phyloP scores from a whole-genome alignment of 2,113 vertebrate species.

The Tetrao urogallus region DNA sequence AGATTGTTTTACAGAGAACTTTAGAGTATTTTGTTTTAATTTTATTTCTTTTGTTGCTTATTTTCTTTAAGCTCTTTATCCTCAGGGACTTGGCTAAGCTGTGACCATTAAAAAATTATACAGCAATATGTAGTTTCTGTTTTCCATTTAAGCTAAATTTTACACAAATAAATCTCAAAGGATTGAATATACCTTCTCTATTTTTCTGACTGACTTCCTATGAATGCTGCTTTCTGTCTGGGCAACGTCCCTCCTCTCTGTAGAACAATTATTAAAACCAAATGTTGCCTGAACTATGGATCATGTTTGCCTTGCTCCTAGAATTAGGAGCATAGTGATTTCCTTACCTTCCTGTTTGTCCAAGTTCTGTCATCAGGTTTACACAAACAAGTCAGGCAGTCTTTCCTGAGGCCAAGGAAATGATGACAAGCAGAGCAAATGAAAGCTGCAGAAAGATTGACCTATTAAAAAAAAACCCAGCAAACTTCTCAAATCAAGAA shows the following conservation, averaged over 20 bases:
- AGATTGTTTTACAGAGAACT: not conserved
- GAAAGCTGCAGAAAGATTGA: not conserved
- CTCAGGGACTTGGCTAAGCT: constrained; percentile 5
- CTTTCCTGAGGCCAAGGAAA: not conserved
- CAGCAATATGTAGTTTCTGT: constrained; percentile 40
- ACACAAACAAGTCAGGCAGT: constrained; percentile 20
- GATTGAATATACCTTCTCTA: constrained; percentile 42
- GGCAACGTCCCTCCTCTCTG: not conserved
- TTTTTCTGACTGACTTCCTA: not conserved
- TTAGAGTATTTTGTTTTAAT: constrained; percentile 24
- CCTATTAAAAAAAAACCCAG: not conserved
- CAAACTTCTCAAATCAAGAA: not conserved
- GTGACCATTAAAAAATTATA: constrained; percentile 34
- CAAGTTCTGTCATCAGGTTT: constrained; percentile 40
- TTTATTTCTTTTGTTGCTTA: constrained; percentile 43
- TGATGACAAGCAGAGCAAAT: not conserved
- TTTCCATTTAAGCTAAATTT: constrained; percentile 62
- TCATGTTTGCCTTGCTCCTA: constrained; percentile 23
- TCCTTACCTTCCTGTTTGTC: constrained; percentile 42
- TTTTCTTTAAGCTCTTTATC: constrained; percentile 44
- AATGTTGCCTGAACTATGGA: constrained; percentile 28
- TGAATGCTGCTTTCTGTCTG: constrained; percentile 11
- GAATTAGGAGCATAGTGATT: constrained; percentile 1
- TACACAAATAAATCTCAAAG: constrained; percentile 42
- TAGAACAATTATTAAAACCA: constrained; percentile 45